Evolutionary conservation across 2,113 vertebrate species (phyloP).

Genomic region (Chionodraco myersi): DNA sequence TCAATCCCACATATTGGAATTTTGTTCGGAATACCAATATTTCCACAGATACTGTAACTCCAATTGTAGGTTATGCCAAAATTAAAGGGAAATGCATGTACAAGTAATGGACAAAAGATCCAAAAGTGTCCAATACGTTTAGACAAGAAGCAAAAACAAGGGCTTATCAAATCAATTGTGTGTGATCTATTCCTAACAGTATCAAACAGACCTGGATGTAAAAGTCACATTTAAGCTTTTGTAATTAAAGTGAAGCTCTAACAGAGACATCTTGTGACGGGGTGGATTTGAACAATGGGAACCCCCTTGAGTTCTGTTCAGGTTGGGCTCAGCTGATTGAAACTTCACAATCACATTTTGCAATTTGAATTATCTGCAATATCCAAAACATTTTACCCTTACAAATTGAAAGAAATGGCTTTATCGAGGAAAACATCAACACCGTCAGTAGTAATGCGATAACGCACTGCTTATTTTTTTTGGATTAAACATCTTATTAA

Average conservation of each 20-base stretch:
- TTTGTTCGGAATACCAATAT: not conserved
- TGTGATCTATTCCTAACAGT: not conserved
- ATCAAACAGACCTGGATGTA: not conserved
- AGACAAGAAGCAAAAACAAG: constrained; percentile 1
- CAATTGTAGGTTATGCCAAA: not conserved
- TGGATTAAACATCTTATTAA: not conserved
- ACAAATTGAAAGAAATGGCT: not conserved
- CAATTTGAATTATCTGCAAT: not conserved
- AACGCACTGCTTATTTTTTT: not conserved
- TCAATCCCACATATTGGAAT: not conserved
- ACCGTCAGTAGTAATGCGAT: not conserved
- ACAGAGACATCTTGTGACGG: not conserved
- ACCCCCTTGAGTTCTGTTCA: not conserved
- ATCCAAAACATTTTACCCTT: not conserved
- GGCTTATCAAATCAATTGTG: not conserved
- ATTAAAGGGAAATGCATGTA: not conserved
- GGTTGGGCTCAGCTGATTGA: not conserved
- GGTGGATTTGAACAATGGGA: not conserved
- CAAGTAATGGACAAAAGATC: not conserved
- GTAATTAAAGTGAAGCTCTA: not conserved
- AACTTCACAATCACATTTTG: not conserved
- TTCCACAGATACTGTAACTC: not conserved
- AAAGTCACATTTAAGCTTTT: not conserved
- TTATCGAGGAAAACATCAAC: not conserved
- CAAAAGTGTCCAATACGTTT: not conserved